Evolutionary conservation across 2,888 invertebrate species (phyloP).

Genomic region (Stenodera caucasica): DNA sequence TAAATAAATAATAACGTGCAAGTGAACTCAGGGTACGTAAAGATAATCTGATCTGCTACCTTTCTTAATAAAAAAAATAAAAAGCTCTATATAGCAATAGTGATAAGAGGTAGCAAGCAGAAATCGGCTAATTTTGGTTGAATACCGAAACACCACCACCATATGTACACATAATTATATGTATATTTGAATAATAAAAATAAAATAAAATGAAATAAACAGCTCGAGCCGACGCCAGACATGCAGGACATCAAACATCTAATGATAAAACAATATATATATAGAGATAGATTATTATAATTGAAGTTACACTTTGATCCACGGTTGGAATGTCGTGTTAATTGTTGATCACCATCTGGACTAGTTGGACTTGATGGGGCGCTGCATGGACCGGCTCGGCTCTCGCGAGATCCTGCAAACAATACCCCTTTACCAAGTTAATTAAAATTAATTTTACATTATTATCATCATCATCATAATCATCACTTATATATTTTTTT

Average conservation of each 20-base stretch:
- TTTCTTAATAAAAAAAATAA: background rate
- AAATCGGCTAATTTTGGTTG: conserved; percentile 4
- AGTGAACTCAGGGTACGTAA: conserved; percentile 31
- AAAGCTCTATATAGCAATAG: conserved; percentile 17
- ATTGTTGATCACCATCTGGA: conserved; percentile 62
- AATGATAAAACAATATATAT: conserved; percentile 19
- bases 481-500: background rate
- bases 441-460: conserved; percentile 21
- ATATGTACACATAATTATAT: conserved; percentile 15
- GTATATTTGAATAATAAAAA: conserved; percentile 13
- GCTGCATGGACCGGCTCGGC: conserved; percentile 55
- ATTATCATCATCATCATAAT: background rate
- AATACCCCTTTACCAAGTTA: conserved; percentile 72
- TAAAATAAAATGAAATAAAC: conserved; percentile 22
- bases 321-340: conserved; percentile 76
- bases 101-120: conserved; percentile 17
- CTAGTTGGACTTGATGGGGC: conserved; percentile 75
- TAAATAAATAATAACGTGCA: conserved; percentile 27
- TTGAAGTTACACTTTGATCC: conserved; percentile 76
- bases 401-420: conserved; percentile 65
- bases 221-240: conserved; percentile 37
- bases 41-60: conserved; percentile 23
- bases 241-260: conserved; percentile 42
- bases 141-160: conserved; percentile 15
- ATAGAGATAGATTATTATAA: conserved; percentile 7